Evolutionary conservation across 2,797 vertebrate genomes (phyloP).

Genomic region (Nyctibius grandis): DNA sequence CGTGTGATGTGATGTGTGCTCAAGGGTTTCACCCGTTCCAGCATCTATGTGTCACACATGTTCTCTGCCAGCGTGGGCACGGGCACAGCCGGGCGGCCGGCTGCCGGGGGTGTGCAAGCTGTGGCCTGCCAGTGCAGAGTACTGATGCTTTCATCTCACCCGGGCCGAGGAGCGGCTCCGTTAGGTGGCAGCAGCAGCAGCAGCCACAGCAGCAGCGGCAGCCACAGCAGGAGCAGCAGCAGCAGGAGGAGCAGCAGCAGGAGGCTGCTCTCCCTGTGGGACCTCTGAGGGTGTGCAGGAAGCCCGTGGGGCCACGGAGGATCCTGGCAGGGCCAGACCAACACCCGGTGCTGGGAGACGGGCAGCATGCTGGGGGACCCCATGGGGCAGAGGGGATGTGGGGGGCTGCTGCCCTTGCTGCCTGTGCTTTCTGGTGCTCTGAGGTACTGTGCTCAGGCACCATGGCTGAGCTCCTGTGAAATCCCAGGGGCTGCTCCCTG

Average conservation of each 20-base stretch:
- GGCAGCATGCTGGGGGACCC: not conserved
- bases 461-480: not conserved
- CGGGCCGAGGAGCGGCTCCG: not conserved
- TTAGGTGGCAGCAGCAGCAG: constrained; percentile 45
- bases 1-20: fast-evolving
- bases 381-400: not conserved
- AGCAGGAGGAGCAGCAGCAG: not conserved
- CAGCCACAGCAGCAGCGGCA: not conserved
- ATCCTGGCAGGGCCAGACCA: not conserved
- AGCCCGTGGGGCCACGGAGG: not conserved
- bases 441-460: fast-evolving
- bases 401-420: not conserved
- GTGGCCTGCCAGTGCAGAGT: not conserved
- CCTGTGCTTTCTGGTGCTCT: not conserved
- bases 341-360: fast-evolving
- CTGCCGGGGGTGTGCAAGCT: fast-evolving
- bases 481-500: not conserved
- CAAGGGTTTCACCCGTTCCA: not conserved
- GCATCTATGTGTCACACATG: fast-evolving
- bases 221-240: not conserved
- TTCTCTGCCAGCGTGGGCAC: not conserved
- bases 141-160: not conserved
- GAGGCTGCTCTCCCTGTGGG: not conserved
- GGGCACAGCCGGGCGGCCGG: not conserved
- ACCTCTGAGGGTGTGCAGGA: fast-evolving